Percentiles rank a stretch among this genome's conserved stretches.
phyloP scores from a whole-genome alignment of 2,113 vertebrate species.

The Paracanthobrama guichenoti region DNA sequence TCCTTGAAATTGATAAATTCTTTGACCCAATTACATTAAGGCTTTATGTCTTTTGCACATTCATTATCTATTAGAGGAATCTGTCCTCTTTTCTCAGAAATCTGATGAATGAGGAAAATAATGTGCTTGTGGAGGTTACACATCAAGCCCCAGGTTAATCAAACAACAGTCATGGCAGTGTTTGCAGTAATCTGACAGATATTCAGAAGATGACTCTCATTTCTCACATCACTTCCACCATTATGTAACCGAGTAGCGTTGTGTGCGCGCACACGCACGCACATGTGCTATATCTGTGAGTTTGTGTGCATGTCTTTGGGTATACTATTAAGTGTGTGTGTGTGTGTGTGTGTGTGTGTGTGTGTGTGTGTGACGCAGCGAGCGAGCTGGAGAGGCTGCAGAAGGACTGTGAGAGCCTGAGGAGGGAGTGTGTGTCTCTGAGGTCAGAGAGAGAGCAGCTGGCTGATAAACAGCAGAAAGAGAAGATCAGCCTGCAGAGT shows the following conservation, averaged over 20 bases:
- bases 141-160: background rate
- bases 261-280: background rate
- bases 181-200: constrained; percentile 23
- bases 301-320: background rate
- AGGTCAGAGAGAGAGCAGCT: constrained; percentile 72
- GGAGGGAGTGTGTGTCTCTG: constrained; percentile 72
- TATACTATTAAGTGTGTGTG: background rate
- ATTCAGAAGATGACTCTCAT: constrained; percentile 17
- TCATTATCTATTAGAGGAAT: background rate
- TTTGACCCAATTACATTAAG: background rate
- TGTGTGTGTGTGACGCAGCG: constrained; percentile 59
- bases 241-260: constrained; percentile 24
- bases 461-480: constrained; percentile 66
- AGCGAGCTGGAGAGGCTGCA: constrained; percentile 89
- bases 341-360: background rate
- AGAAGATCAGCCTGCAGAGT: constrained; percentile 76
- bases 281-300: background rate
- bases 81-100: background rate
- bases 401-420: constrained; percentile 77
- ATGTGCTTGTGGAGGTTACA: background rate
- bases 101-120: background rate
- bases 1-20: too few species aligned
- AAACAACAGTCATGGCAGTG: background rate
- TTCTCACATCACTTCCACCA: constrained; percentile 18
- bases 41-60: constrained; percentile 18